Conservation (phyloP, 1,140 invertebrate genomes). For the Maniola jurtina region DNA sequence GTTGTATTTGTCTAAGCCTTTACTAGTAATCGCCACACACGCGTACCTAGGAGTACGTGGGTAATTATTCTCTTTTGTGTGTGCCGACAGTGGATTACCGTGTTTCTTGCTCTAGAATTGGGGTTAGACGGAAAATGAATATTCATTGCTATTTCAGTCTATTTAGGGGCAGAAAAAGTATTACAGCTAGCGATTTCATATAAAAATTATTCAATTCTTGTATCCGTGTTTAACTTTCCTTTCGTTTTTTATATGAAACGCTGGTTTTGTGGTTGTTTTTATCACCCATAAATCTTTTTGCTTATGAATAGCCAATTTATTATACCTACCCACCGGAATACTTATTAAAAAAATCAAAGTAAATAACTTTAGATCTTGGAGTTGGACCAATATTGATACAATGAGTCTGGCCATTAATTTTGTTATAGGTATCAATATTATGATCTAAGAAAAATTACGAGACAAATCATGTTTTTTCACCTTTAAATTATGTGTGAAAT, state of each 20-base stretch:
- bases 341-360: no score
- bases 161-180: constrained; percentile 15
- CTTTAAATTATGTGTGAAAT: neutral
- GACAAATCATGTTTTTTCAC: no score
- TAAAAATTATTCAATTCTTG: neutral
- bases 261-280: neutral
- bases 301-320: no score
- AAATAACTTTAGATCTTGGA: no score
- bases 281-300: neutral
- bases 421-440: no score
- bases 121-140: constrained; percentile 26
- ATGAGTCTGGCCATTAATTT: no score
- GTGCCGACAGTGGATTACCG: constrained; percentile 17
- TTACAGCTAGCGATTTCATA: neutral
- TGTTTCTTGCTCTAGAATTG: constrained; percentile 17
- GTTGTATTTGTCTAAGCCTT: no score
- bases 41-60: constrained; percentile 5
- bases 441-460: no score
- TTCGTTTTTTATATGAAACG: neutral
- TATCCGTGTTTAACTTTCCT: constrained; percentile 1
- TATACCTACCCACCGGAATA: no score
- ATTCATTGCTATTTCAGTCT: constrained; percentile 15
- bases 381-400: no score
- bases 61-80: constrained; percentile 23
- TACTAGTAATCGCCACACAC: constrained; percentile 16